phyloP scores from a whole-genome alignment of 2,888 invertebrate species.

The Physocephala rufipes region DNA sequence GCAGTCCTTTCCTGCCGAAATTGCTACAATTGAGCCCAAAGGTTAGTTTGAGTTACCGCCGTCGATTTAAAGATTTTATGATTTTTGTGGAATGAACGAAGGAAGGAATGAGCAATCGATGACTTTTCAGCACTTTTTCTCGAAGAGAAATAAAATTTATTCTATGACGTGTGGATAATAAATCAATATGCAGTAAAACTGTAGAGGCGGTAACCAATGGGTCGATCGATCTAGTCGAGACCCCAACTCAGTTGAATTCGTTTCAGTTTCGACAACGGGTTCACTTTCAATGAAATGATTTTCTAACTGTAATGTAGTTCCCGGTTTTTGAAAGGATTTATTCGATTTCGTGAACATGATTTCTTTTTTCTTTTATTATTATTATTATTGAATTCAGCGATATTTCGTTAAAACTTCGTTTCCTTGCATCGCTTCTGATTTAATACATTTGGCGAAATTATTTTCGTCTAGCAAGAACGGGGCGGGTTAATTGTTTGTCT shows the following conservation, averaged over 20 bases:
- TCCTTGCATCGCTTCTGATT: slow-evolving; percentile 37
- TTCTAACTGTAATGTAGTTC: slow-evolving; percentile 12
- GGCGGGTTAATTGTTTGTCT: background rate
- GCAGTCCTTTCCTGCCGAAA: background rate
- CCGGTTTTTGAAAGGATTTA: background rate
- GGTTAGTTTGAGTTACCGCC: slow-evolving; percentile 9
- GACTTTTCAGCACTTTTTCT: background rate
- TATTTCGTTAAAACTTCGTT: slow-evolving; percentile 1
- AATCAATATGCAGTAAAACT: slow-evolving; percentile 39
- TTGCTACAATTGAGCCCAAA: background rate
- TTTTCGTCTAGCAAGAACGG: slow-evolving; percentile 12
- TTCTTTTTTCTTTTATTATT: background rate
- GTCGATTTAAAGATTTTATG: slow-evolving; percentile 31
- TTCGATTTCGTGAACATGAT: background rate
- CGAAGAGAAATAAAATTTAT: slow-evolving; percentile 37
- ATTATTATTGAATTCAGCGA: background rate
- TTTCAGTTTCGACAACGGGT: background rate
- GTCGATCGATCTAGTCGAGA: too few species aligned
- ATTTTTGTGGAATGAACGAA: slow-evolving; percentile 18
- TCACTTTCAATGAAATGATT: slow-evolving; percentile 10
- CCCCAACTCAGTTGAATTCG: background rate
- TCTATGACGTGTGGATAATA: slow-evolving; percentile 37
- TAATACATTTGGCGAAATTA: slow-evolving; percentile 39
- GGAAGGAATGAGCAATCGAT: background rate
- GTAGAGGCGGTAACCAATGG: background rate